Evolutionary conservation across 2,888 invertebrate species (phyloP), one percentile per base, ranked within the genome.

Genomic region (Sabatieria punctata): DNA sequence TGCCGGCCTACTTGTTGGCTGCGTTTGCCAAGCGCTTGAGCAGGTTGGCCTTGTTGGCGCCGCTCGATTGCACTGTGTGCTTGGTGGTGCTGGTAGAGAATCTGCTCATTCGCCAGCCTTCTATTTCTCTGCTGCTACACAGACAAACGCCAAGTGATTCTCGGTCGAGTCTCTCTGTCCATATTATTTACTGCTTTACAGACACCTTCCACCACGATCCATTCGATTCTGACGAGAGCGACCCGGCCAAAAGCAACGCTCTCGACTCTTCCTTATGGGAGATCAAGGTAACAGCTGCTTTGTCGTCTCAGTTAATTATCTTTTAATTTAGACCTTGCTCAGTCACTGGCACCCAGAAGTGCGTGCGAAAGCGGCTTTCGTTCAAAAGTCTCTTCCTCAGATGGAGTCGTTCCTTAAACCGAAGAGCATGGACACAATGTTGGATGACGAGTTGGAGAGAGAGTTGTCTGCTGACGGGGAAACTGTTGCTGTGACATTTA

Each of bases 221-320:
- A 0, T 93, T 79, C 69, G 72, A 81, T 52, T 78, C 79, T 74
- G 78, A 80, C 49, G 85, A 88, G 70, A 68, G 76, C 4, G 80
- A 84, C 64, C 84, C 85, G 1, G 65, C 74, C 1, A 76, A 79
- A 58, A 79, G 84, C 8, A 77, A 78, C 55, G 95, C 93, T 0
- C 71, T 85, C 4, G 77, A 82, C 51, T 88, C 89, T 61, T 85
- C 83, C 41, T 73, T 95, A 46, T 95, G 93, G 93, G 93, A 95
- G 73, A 74, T 88, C 50, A 75, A 69, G 61, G 67, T 67, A 55
- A 38, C 24, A 36, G 35, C 18, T 43, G 33, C 24, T n/a, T 8
- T 24, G n/a, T 21, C 3, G 21, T 43, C 21, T 4, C 26, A 11
- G 19, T 45, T 11, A 22, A 42, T 42, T 45, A 24, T 24, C 13